Percentiles rank a stretch among this genome's conserved stretches.
Conservation (phyloP, 1,140 invertebrate species). For the Choristoneura fumiferana region DNA sequence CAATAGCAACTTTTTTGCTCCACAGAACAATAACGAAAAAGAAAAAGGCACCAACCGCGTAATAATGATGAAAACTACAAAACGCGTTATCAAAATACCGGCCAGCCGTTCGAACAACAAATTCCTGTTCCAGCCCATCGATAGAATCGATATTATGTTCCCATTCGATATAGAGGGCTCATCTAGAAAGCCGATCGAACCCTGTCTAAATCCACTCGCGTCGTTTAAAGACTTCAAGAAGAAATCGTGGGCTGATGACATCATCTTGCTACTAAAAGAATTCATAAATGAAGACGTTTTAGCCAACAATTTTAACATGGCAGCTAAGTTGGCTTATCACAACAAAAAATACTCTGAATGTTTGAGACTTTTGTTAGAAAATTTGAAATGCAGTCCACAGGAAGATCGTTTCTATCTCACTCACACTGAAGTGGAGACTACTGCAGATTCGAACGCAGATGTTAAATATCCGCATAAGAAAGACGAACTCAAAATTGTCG, state of each 20-base stretch:
- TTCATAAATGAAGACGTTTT: constrained; percentile 58
- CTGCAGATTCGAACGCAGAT: constrained; percentile 23
- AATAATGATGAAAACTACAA: constrained; percentile 73
- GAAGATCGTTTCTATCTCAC: constrained; percentile 41
- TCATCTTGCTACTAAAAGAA: constrained; percentile 52
- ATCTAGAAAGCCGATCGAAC: constrained; percentile 49
- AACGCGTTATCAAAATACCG: constrained; percentile 69
- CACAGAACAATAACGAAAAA: constrained; percentile 48
- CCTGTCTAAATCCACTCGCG: constrained; percentile 46
- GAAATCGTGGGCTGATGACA: constrained; percentile 62
- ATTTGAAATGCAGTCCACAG: constrained; percentile 37
- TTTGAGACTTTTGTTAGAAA: constrained; percentile 46
- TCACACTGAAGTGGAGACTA: constrained; percentile 25
- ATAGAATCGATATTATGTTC: constrained; percentile 61
- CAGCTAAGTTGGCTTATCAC: constrained; percentile 61
- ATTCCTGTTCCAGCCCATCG: constrained; percentile 60
- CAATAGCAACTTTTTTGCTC: constrained; percentile 23
- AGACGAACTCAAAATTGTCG: constrained; percentile 51
- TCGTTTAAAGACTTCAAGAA: constrained; percentile 56
- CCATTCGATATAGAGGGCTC: constrained; percentile 52
- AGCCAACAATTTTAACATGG: constrained; percentile 52
- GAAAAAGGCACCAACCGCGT: constrained; percentile 52
- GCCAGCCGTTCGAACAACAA: constrained; percentile 54
- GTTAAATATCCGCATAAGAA: constrained; percentile 34
- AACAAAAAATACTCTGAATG: constrained; percentile 50